Evolutionary conservation across 2,888 invertebrate genomes (phyloP).

Genomic region (Oscheius sp.): DNA sequence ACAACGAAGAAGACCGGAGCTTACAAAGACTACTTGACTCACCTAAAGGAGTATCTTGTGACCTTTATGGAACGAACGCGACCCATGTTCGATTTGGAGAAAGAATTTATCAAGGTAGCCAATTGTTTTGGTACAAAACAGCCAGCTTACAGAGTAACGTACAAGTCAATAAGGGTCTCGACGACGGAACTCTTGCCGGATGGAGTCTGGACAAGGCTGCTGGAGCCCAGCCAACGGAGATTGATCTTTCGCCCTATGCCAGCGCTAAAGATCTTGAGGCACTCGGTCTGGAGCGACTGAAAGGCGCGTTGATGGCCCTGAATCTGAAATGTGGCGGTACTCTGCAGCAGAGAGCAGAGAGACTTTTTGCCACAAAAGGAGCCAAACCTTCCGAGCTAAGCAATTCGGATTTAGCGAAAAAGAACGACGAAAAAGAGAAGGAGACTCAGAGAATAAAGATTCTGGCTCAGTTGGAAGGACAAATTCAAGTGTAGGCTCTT

Average conservation of each 20-base stretch:
- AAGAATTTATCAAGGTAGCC: slow-evolving; percentile 44
- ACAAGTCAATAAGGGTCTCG: slow-evolving; percentile 86
- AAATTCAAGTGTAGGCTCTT: slow-evolving; percentile 42
- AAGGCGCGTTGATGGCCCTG: slow-evolving; percentile 95
- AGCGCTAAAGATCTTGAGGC: slow-evolving; percentile 97
- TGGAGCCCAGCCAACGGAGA: slow-evolving; percentile 79
- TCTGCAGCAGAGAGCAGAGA: slow-evolving; percentile 93
- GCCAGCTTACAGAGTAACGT: slow-evolving; percentile 32
- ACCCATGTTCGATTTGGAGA: slow-evolving; percentile 64
- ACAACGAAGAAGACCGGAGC: slow-evolving; percentile 77
- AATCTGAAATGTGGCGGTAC: slow-evolving; percentile 98
- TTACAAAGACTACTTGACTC: slow-evolving; percentile 81
- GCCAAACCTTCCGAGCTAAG: slow-evolving; percentile 85
- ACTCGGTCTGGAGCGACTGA: slow-evolving; percentile 93
- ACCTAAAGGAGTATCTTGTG: slow-evolving; percentile 76
- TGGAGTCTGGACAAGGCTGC: slow-evolving; percentile 81
- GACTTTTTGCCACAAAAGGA: slow-evolving; percentile 94
- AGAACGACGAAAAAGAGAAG: slow-evolving; percentile 53
- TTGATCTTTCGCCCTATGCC: slow-evolving; percentile 97
- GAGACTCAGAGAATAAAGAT: slow-evolving; percentile 46
- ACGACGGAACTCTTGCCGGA: slow-evolving; percentile 88
- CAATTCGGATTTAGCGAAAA: slow-evolving; percentile 76
- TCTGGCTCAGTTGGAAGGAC: slow-evolving; percentile 54
- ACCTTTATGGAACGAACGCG: slow-evolving; percentile 66
- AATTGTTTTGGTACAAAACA: neutral